phyloP scores from a whole-genome alignment of 1,140 invertebrate genomes.

The Caenorhabditis latens region DNA sequence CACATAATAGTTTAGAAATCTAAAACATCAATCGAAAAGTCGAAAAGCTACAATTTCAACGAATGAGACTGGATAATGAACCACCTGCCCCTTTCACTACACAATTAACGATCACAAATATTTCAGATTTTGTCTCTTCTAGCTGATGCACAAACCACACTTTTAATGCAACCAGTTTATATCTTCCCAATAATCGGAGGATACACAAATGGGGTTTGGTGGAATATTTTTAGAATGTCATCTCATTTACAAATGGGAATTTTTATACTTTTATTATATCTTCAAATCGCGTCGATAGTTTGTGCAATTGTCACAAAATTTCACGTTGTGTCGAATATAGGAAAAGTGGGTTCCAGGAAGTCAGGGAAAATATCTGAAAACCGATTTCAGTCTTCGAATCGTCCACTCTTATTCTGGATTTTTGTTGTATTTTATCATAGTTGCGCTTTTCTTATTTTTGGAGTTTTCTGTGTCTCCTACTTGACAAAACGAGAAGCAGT shows the following conservation, averaged over 20 bases:
- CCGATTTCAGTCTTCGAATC: not conserved
- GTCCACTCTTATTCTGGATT: not conserved
- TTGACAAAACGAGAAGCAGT: not conserved
- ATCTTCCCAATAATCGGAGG: conserved; percentile 28
- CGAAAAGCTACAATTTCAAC: no score
- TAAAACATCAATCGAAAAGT: no score
- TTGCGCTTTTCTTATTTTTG: not conserved
- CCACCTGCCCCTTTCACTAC: not conserved
- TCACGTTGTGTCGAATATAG: conserved; percentile 29
- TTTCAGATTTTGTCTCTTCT: conserved; percentile 31
- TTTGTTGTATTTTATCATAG: conserved; percentile 37
- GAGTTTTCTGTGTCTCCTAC: not conserved
- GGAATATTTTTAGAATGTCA: not conserved
- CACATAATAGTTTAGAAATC: no score
- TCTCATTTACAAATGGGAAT: conserved; percentile 24
- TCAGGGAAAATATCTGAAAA: not conserved
- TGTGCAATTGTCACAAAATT: conserved; percentile 16
- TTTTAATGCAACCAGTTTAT: conserved; percentile 14
- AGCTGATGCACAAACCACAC: conserved; percentile 18
- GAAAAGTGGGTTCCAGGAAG: not conserved
- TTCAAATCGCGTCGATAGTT: conserved; percentile 1
- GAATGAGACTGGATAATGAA: no score
- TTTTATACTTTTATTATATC: not conserved
- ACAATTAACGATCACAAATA: not conserved
- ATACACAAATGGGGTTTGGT: conserved; percentile 33